These are phyloP conservation scores for Ptilodon capucinus DNA, from an alignment of 2,888 invertebrate species.

Conservation along the genomic window DNA sequence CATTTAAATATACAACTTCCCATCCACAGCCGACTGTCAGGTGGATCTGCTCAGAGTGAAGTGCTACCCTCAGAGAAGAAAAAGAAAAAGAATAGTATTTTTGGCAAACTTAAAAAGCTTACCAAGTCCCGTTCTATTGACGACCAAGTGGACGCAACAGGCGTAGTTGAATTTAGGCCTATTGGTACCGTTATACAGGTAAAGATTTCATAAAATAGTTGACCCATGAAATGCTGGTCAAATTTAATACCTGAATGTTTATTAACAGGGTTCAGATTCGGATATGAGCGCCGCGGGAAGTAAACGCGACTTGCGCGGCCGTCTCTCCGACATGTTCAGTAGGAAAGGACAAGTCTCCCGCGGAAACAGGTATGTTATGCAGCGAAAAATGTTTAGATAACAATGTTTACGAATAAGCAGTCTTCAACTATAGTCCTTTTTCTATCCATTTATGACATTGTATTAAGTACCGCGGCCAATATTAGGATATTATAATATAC, in stretches of 20 bases:
- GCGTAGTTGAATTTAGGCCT: conserved; percentile 72
- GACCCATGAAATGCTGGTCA: not conserved
- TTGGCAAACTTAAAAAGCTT: conserved; percentile 92
- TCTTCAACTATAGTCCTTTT: no score
- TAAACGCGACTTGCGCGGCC: conserved; percentile 90
- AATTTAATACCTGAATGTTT: not conserved
- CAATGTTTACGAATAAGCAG: no score
- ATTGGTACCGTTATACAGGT: conserved; percentile 82
- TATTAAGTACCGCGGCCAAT: no score
- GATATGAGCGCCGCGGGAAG: conserved; percentile 87
- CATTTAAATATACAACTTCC: not conserved
- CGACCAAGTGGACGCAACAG: conserved; percentile 79
- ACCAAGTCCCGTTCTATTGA: conserved; percentile 93
- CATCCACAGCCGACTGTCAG: conserved; percentile 86
- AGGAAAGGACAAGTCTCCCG: conserved; percentile 84
- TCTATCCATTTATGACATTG: no score
- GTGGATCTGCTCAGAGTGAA: conserved; percentile 93
- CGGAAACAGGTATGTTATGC: conserved; percentile 83
- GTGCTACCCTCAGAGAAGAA: conserved; percentile 89
- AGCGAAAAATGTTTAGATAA: no score
- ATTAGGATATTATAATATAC: no score
- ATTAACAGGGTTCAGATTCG: conserved; percentile 85
- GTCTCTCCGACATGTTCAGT: conserved; percentile 92
- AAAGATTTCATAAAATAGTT: not conserved
- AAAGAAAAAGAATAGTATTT: conserved; percentile 91